A percentile compares a stretch with the other conserved stretches of the same genome.
These are phyloP conservation scores for Petaurus breviceps DNA, from an alignment of 2,113 vertebrate genomes.

Conservation along the genomic window DNA sequence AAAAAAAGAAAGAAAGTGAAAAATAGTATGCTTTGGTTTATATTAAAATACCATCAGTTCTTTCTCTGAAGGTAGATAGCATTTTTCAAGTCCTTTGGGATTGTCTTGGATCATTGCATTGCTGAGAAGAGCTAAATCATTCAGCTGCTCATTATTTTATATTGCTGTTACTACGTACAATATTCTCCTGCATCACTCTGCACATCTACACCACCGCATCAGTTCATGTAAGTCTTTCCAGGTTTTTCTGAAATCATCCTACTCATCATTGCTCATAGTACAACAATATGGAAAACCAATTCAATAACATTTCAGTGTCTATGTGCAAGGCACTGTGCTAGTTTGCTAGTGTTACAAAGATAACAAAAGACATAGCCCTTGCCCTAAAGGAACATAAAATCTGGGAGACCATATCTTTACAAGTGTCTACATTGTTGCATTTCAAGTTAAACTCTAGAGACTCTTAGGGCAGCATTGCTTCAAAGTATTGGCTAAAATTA, in stretches of 20 bases:
- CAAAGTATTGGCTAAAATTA: background rate
- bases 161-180: background rate
- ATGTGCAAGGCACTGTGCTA: background rate
- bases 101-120: background rate
- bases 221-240: background rate
- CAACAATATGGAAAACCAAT: background rate
- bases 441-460: background rate
- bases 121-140: background rate
- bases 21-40: background rate
- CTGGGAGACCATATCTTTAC: background rate
- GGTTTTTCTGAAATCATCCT: background rate
- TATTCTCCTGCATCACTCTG: background rate
- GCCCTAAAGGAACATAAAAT: slow-evolving; percentile 3
- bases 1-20: background rate
- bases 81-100: background rate
- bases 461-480: background rate
- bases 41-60: background rate
- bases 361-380: slow-evolving; percentile 8
- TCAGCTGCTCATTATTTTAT: background rate
- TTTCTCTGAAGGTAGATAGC: background rate
- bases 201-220: too few relatives aligned
- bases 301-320: background rate
- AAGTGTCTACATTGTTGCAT: background rate
- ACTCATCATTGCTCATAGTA: background rate
- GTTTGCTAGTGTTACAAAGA: slow-evolving; percentile 16